Base-by-base conservation (phyloP, 1,140 invertebrate species). In the Alviniconcha marisindica region DNA sequence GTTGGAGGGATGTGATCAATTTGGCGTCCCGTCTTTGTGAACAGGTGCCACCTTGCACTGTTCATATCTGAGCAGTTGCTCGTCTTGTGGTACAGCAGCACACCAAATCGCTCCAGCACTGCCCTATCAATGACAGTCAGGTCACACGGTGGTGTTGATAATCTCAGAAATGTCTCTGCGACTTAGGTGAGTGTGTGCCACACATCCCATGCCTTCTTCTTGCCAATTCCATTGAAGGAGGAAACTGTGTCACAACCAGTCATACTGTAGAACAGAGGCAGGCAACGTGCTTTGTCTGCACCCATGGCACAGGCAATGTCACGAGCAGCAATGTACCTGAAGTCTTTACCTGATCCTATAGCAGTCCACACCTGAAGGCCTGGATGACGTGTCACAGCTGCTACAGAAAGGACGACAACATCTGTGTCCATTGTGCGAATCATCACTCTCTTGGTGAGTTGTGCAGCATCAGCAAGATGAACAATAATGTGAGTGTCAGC, bases 171-270 rank as follows among this genome's bases (percentile, higher is more conserved):
- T 12, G 78, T 83, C 42, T n/a, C 51, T 18, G 84, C 84, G 31
- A 88, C 83, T 42, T 89, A 85, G 77, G 69, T 48, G 84, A 73
- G 87, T 60, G 66, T 74, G 66, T 84, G 82, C 86, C 89, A 89
- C 31, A 86, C 84, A 18, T 87, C 66, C 81, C 86, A 87, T 33
- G 86, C 84, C 21, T 73, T 85, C 76, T 83, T 89, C 84, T 69
- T 69, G 7, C 63, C 63, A 10, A 69, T 69, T n/a, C 84, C 84
- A 66, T 56, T n/a, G 69, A 90, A 91, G 21, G 15, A 21, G 18
- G 83, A 90, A 40, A 87, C 84, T 42, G 82, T 88, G 33, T 89
- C 81, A 84, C 89, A 90, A n/a, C 89, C 63, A 69, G 5, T 69
- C n/a, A n/a, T n/a, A n/a, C n/a, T n/a, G n/a, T n/a, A n/a, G n/a